phyloP scores from a whole-genome alignment of 1,140 invertebrate species.

The Laupala kohalensis region DNA sequence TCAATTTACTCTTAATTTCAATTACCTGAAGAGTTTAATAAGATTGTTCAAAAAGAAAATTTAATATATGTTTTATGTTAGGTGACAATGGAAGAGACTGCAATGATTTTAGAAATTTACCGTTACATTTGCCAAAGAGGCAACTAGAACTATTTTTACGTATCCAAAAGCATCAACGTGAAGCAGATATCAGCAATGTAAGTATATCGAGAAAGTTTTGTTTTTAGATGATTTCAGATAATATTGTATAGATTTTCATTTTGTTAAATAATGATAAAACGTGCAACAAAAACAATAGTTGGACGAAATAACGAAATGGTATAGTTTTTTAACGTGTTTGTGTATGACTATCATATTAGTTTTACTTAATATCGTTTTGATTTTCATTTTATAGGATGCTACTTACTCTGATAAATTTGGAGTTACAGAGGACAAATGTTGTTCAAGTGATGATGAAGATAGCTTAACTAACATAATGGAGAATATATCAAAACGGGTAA shows the following conservation, averaged over 20 bases:
- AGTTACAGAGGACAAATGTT: not conserved
- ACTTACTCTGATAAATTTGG: not conserved
- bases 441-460: not conserved
- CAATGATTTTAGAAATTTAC: not conserved
- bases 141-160: not conserved
- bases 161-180: not conserved
- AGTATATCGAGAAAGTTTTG: too few species aligned
- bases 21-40: too few species aligned
- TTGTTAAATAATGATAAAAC: too few species aligned
- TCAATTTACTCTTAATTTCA: too few species aligned
- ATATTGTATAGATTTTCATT: too few species aligned
- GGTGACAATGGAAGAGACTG: not conserved
- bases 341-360: too few species aligned
- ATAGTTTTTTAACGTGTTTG: too few species aligned
- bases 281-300: too few species aligned
- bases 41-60: not conserved
- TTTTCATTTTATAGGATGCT: not conserved
- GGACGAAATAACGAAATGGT: too few species aligned
- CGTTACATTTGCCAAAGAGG: not conserved
- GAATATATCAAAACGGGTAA: not conserved
- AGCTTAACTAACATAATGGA: not conserved
- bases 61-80: too few species aligned
- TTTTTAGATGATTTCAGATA: too few species aligned
- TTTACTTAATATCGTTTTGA: too few species aligned
- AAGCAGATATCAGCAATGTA: not conserved